phyloP scores from a whole-genome alignment of 2,113 vertebrate species.

The Ochotona curzoniae region DNA sequence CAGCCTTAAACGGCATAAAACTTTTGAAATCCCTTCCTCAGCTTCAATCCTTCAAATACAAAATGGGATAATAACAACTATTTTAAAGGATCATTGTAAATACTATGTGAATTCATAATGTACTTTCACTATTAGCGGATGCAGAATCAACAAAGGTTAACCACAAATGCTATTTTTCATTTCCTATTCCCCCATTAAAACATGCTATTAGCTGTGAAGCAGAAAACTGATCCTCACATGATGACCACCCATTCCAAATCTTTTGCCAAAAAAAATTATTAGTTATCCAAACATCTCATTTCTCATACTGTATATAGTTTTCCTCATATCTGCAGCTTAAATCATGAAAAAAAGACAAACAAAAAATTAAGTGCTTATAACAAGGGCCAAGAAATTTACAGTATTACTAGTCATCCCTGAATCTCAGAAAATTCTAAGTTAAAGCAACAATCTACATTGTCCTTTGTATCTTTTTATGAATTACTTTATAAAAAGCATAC shows the following conservation, averaged over 20 bases:
- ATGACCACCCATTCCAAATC: background rate
- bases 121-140: slow-evolving; percentile 8
- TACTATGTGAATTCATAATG: slow-evolving; percentile 23
- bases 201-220: background rate
- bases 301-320: slow-evolving; percentile 12
- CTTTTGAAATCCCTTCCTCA: background rate
- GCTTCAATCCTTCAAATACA: slow-evolving; percentile 11
- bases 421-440: slow-evolving; percentile 5
- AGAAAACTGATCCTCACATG: slow-evolving; percentile 21
- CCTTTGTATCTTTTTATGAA: slow-evolving; percentile 3
- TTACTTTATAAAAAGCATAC: slow-evolving; percentile 5
- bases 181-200: background rate
- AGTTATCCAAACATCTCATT: background rate
- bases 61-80: slow-evolving; percentile 2
- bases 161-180: background rate
- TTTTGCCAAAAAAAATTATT: background rate
- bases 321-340: background rate
- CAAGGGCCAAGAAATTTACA: background rate
- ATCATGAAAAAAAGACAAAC: slow-evolving; percentile 33
- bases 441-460: background rate
- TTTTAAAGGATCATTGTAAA: background rate
- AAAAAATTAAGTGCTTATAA: background rate
- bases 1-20: background rate
- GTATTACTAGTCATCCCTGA: background rate
- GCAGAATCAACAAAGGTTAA: background rate